Evolutionary conservation across 2,888 invertebrate species (phyloP).

Genomic region (Pachliopta kotzebuea): DNA sequence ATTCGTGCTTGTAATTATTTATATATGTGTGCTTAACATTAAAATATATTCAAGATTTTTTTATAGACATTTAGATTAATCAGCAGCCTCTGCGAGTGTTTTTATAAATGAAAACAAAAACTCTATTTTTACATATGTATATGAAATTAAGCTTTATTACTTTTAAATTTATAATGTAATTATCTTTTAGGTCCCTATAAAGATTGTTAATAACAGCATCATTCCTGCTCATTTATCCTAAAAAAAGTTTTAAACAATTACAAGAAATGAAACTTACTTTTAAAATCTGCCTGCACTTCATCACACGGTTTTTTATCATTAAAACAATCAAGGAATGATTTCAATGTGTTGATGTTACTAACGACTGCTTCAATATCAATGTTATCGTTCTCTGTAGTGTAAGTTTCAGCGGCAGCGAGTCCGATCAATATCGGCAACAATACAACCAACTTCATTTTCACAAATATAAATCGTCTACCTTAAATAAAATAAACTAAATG

Average conservation of each 20-base stretch:
- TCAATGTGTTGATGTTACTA: slow-evolving; percentile 35
- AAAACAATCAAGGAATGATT: slow-evolving; percentile 51
- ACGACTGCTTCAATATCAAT: slow-evolving; percentile 53
- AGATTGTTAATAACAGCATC: no score
- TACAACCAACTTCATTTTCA: slow-evolving; percentile 50
- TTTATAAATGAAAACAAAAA: no score
- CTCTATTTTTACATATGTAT: no score
- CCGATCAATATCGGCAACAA: slow-evolving; percentile 42
- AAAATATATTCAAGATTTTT: no score
- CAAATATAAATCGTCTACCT: not conserved
- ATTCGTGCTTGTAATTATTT: no score
- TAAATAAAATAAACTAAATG: not conserved
- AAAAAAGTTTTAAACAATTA: not conserved
- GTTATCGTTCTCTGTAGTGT: slow-evolving; percentile 55
- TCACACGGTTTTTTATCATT: slow-evolving; percentile 47
- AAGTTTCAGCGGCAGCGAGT: slow-evolving; percentile 46
- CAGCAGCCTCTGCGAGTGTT: no score
- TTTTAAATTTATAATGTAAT: no score
- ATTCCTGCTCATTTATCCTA: no score
- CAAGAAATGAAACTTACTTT: slow-evolving; percentile 49
- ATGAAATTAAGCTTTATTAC: no score
- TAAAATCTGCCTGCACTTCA: slow-evolving; percentile 45
- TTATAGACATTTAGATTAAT: no score
- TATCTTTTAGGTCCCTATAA: no score
- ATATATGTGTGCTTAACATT: no score